These are phyloP conservation scores for Phaethornis superciliosus DNA, from an alignment of 2,113 vertebrate genomes.

Conservation along the genomic window DNA sequence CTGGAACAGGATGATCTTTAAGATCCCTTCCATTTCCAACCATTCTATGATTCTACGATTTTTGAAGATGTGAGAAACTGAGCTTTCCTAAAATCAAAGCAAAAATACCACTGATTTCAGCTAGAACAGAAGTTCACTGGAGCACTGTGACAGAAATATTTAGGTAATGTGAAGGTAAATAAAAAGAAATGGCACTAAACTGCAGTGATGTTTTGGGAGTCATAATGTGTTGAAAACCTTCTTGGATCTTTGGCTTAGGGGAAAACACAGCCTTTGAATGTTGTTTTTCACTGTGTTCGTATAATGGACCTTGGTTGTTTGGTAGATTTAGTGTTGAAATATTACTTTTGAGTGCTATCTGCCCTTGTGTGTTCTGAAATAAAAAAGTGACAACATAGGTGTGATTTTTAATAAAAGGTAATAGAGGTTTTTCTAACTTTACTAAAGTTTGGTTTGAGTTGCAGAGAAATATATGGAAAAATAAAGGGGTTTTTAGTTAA, in stretches of 20 bases:
- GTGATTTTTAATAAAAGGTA: neutral
- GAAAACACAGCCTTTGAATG: neutral
- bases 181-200: neutral
- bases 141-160: neutral
- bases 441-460: neutral
- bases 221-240: neutral
- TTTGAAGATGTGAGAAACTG: neutral
- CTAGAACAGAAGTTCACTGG: neutral
- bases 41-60: too few relatives aligned
- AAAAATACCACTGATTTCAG: neutral
- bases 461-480: neutral
- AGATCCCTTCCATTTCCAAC: too few relatives aligned
- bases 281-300: neutral
- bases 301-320: neutral
- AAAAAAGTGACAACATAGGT: neutral
- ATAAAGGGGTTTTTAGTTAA: neutral
- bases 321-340: neutral
- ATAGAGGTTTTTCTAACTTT: neutral
- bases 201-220: neutral
- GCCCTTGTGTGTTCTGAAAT: neutral
- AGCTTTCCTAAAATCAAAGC: neutral
- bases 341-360: neutral
- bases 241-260: neutral
- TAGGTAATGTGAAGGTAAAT: neutral
- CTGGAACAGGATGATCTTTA: too few relatives aligned